A percentile compares a stretch with the other conserved stretches of the same genome.
Evolutionary conservation across 1,140 invertebrate genomes (phyloP).

Genomic region (Parapsyche elsis): DNA sequence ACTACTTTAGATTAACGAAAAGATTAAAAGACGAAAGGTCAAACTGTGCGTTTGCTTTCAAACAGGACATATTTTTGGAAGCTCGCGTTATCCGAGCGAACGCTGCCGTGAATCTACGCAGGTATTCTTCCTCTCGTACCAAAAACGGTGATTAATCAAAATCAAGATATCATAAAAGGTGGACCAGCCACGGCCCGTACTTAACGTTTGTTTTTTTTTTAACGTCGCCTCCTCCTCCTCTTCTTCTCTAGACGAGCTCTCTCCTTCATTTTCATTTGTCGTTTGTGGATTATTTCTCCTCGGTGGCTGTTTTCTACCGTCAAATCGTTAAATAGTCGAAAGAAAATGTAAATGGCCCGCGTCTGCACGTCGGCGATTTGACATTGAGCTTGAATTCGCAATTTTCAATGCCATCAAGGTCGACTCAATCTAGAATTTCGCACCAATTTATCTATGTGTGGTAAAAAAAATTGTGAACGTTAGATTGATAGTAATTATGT

Average conservation of each 20-base stretch:
- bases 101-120: neutral
- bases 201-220: constrained; percentile 40
- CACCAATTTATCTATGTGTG: neutral
- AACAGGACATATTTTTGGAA: too few species aligned
- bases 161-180: constrained; percentile 54
- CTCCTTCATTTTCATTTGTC: constrained; percentile 34
- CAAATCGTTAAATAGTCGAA: neutral
- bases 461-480: too few species aligned
- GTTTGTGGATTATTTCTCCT: constrained; percentile 25
- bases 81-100: neutral
- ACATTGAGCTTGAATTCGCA: constrained; percentile 3
- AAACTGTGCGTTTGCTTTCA: too few species aligned
- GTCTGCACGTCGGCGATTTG: neutral
- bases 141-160: constrained; percentile 52
- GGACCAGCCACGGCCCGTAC: constrained; percentile 47
- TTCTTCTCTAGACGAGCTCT: constrained; percentile 2
- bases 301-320: neutral
- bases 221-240: neutral
- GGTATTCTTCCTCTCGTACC: constrained; percentile 40
- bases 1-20: too few species aligned
- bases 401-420: constrained; percentile 14
- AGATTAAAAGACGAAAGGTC: too few species aligned
- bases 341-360: neutral
- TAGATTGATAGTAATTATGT: too few species aligned
- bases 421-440: constrained; percentile 17